Evolutionary conservation across 2,113 vertebrate genomes (phyloP).

Genomic region (Tachuris rubrigastra): DNA sequence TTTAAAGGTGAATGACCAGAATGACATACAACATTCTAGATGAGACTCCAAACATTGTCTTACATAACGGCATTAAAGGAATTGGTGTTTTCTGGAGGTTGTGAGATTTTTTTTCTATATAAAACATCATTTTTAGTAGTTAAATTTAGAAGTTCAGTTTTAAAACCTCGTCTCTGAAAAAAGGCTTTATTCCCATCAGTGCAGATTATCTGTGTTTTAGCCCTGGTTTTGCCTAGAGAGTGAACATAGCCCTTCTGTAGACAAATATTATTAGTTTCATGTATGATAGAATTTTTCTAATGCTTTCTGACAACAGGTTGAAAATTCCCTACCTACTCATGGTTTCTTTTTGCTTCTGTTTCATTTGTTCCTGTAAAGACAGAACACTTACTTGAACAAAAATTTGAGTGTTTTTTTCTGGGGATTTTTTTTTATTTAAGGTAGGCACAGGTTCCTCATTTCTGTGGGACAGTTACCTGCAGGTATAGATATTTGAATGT

Average conservation of each 20-base stretch:
- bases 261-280: neutral
- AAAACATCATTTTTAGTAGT: neutral
- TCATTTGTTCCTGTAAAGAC: neutral
- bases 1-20: neutral
- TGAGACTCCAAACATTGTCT: neutral
- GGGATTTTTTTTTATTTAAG: neutral
- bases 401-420: neutral
- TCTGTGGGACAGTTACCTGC: neutral
- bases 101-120: neutral
- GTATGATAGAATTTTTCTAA: neutral
- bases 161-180: neutral
- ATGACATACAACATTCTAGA: neutral
- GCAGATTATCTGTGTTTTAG: neutral
- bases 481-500: neutral
- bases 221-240: neutral
- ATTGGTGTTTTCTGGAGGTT: neutral
- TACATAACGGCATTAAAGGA: neutral
- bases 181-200: neutral
- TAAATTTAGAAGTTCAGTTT: neutral
- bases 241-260: neutral
- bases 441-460: neutral
- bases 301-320: neutral
- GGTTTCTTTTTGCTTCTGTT: neutral
- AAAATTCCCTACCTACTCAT: neutral
- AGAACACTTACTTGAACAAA: neutral